Conservation (phyloP, 2,797 vertebrate genomes). For the Cryptoblepharus egeriae region DNA sequence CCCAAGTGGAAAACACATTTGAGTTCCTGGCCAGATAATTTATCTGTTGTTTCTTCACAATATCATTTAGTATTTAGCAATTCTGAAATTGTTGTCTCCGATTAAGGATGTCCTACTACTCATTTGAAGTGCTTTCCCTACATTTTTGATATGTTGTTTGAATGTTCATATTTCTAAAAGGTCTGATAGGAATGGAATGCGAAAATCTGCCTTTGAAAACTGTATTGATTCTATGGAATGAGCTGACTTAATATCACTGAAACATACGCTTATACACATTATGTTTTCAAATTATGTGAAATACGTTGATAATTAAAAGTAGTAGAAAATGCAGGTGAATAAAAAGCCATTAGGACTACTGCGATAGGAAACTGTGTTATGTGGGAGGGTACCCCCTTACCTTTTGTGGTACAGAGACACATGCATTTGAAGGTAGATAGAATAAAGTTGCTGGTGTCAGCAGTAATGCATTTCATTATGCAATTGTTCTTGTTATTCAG, state of each 20-base stretch:
- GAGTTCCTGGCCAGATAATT: conserved; percentile 12
- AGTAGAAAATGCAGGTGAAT: conserved; percentile 26
- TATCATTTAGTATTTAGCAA: conserved; percentile 6
- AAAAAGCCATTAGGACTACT: conserved; percentile 18
- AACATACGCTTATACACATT: conserved; percentile 30
- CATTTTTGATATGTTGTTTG: conserved; percentile 36
- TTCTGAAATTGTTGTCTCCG: not conserved
- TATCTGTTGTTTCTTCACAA: conserved; percentile 5
- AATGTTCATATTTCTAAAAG: not conserved
- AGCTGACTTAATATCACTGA: conserved; percentile 39
- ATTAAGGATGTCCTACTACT: not conserved
- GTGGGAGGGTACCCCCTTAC: conserved; percentile 27
- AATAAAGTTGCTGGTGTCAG: conserved; percentile 76
- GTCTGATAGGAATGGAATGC: conserved; percentile 32
- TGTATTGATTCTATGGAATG: conserved; percentile 35
- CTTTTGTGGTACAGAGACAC: conserved; percentile 47
- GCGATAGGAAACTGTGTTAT: conserved; percentile 37
- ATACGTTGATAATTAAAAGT: conserved; percentile 22
- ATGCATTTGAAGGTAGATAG: conserved; percentile 65
- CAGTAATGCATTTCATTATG: conserved; percentile 78
- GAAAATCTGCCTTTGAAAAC: conserved; percentile 43
- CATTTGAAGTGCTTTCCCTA: not conserved
- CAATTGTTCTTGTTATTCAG: conserved; percentile 80
- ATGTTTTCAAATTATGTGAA: conserved; percentile 25
- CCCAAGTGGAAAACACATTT: conserved; percentile 23